Conservation (phyloP, 35 echinoderm and acorn worm genomes). For the Acanthaster planci region DNA sequence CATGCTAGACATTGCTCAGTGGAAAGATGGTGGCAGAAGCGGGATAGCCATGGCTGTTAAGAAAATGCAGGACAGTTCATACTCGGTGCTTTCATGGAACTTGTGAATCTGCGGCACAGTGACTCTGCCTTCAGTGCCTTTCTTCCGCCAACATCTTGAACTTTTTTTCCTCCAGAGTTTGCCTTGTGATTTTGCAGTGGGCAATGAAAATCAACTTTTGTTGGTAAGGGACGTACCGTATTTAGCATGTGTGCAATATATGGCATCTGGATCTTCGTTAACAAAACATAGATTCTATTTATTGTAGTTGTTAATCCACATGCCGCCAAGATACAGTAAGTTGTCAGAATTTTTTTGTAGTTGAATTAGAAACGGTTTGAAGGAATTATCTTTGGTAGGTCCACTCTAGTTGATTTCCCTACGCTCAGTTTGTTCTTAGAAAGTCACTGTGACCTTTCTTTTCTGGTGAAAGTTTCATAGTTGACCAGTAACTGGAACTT, state of each 20-base stretch:
- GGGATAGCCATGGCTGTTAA: no score
- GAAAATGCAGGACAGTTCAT: no score
- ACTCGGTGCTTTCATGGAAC: background rate
- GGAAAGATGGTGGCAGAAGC: no score
- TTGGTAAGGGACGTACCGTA: conserved; percentile 25
- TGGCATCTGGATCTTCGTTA: conserved; percentile 28
- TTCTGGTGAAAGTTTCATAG: no score
- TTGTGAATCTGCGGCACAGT: background rate
- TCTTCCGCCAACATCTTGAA: background rate
- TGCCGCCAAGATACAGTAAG: conserved; percentile 22
- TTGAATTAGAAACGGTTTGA: background rate
- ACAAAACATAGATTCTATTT: conserved; percentile 33
- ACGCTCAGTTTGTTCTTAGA: no score
- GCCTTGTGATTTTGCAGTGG: conserved; percentile 1
- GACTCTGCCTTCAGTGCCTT: no score
- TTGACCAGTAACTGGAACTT: no score
- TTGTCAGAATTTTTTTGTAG: conserved; percentile 21
- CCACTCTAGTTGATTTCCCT: no score
- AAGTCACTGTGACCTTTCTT: no score
- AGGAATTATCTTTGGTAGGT: background rate
- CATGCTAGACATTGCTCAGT: background rate
- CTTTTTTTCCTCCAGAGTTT: conserved; percentile 7
- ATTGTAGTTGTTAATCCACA: conserved; percentile 25
- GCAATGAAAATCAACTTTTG: background rate
- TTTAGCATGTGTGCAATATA: conserved; percentile 31